Evolutionary conservation across 2,113 vertebrate genomes (phyloP), one percentile per base, ranked within the genome.

Genomic region (Pteruthius melanotis): DNA sequence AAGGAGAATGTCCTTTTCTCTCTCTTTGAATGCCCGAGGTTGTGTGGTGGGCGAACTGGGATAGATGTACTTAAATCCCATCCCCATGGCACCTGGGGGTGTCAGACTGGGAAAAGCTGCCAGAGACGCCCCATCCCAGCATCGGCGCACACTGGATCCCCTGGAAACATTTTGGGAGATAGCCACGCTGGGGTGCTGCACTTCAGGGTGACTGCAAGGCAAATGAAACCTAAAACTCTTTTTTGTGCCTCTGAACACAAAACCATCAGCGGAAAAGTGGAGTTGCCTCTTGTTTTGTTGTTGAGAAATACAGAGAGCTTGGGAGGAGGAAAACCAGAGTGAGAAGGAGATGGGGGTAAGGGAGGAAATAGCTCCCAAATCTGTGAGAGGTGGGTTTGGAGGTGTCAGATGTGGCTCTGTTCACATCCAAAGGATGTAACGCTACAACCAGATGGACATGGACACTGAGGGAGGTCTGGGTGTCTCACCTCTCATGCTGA

Each of bases 381-480:
- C 2, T 8, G 14, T 3, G 6, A 71, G 66, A 28, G 6, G 9
- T 54, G 26, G 53, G 26, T 44, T 23, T 60, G 39, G 84, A 28
- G 53, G 37, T 2, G 9, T 10, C 63, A 6, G 26, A 7, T 17
- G 52, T 23, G 26, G 7, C 47, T 80, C 52, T 59, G n/a, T 49
- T 72, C 35, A 11, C 28, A 39, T 42, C 69, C 37, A 31, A 5
- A 56, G 37, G 33, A 13, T 40, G 74, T 64, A 30, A 31, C 2
- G 0, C 49, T 61, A 11, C 31, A 60, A 21, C 17, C 63, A 45
- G 42, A 13, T 0, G 1, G 39, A 52, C 19, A 3, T 8, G 1
- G 23, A 27, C 40, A 15, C 66, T 0, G 9, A 63, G 77, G 53
- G 40, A 37, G 33, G 22, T 27, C 39, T 65, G 61, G 21, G 13